Evolutionary conservation across 64 coral and sea anemone genomes (phyloP).

Genomic region (Anthopleura sola): DNA sequence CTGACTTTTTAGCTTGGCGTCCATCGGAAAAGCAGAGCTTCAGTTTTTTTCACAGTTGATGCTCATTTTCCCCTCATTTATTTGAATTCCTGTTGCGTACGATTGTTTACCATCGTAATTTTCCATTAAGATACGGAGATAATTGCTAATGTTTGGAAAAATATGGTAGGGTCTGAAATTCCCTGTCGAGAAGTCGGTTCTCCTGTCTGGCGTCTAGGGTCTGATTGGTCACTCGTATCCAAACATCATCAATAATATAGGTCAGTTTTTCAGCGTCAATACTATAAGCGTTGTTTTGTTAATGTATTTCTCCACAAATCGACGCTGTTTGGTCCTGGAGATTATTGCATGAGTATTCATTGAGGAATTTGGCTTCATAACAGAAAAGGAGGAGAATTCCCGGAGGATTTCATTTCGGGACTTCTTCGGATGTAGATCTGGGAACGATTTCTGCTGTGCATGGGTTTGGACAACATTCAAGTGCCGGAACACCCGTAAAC

Average conservation of each 20-base stretch:
- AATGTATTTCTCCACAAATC: not conserved
- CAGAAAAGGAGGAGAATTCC: not conserved
- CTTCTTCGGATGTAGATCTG: not conserved
- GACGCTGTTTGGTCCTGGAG: not conserved
- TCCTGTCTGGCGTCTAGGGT: not conserved
- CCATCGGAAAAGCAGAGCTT: not conserved
- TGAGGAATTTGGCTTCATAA: not conserved
- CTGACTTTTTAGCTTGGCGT: not conserved
- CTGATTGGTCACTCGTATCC: not conserved
- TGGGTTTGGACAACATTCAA: conserved; percentile 1
- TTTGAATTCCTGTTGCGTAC: not conserved
- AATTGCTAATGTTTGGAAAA: not conserved
- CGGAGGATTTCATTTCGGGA: not conserved
- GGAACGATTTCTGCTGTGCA: not conserved
- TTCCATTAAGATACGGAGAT: not conserved
- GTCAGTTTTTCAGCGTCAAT: not conserved
- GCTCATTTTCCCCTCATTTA: not conserved
- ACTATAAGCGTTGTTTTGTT: not conserved
- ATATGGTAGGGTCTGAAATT: not conserved
- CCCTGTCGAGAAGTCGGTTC: not conserved
- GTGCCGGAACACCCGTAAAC: not conserved
- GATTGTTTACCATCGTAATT: not conserved
- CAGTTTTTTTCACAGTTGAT: not conserved
- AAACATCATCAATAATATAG: not conserved
- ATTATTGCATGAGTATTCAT: not conserved